Base-by-base conservation (phyloP, 2,113 vertebrate genomes). In the Triplophysa tibetana region DNA sequence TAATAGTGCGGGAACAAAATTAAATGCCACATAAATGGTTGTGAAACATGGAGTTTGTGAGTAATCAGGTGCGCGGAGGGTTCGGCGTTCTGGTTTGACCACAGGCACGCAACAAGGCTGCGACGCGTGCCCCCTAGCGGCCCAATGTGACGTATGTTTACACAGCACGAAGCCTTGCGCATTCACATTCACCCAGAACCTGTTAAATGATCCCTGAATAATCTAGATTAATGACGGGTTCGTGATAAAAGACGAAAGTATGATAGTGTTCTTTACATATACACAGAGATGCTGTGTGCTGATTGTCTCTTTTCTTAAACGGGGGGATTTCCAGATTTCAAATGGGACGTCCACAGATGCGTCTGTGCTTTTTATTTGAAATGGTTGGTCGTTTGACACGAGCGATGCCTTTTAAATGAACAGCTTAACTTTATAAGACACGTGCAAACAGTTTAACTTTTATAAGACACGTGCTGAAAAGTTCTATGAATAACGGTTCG, bases 141-240 rank as follows among this genome's bases (percentile, higher is more conserved):
- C 41, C 6, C 43, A 29, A 21, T 8, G 24, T 60, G 41, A 26
- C 33, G 33, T 10, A 21, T 63, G 56, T 38, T 61, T 54, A 17
- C 58, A 2, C 21, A 12, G 19, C 72, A 62, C 58, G 41, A 75
- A 75, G 8, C 33, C 38, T 54, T 38, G 54, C 70, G 61, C 73
- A 75, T 64, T 75, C 58, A 75, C 73, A 75, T 50, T 75, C 60
- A 64, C 9, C 60, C 54, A 70, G 33, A 43, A 41, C 64, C 64
- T 74, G 26, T 50, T 81, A 75, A 81, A 81, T 81, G 79, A 70
- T 48, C 79, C 79, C 12, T 81, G 63, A 68, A 81, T 81, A 81
- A 81, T 81, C 29, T 56, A 61, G 67, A 78, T 70, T 77, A 82
- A 82, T 78, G 69, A 81, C 38, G n/a, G 29, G 70, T 24, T 66